Evolutionary conservation across 1,140 invertebrate species (phyloP), one percentile per base, ranked within the genome.

Genomic region (Chrysomallon squamiferum): DNA sequence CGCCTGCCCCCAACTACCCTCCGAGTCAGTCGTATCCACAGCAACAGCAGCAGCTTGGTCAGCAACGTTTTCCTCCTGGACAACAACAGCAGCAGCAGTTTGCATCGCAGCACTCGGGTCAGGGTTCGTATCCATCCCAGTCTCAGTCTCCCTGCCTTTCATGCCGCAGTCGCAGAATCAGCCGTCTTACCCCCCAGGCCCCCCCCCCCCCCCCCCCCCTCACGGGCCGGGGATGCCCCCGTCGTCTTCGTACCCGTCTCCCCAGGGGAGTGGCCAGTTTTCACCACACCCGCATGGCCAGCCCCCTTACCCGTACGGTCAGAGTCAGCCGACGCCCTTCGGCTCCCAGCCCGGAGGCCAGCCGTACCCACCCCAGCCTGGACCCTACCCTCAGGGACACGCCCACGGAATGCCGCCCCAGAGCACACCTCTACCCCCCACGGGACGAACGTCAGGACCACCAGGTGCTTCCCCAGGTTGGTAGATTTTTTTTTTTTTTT

Each of bases 371-470:
- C 62, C 50, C 20, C 54, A 47, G 43, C 33, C 27, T 20, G 35
- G 56, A 29, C 49, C 20, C 3, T 64, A 49, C 45, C 63, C 56
- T 29, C 61, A 47, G 32, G 20, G 52, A 15, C 27, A 32, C 29
- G 54, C 52, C 30, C 63, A 58, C 30, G 63, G 63, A 11, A 65
- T 65, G 63, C 63, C 63, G 32, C 63, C 63, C 15, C 63, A 65
- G 54, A 41, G 63, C 33, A 65, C 63, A 20, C 63, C 63, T 25
- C 38, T 65, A 30, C 63, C 63, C 41, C 35, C 63, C 13, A 45
- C 63, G 11, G 63, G 63, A 13, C 38, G 63, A 65, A 11, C 54
- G 30, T 41, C 29, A 30, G 15, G 25, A 18, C 35, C 35, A 7
- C 50, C 50, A 22, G 50, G 50, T 27, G 25, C 52, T 22, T 29